Conservation (phyloP, 1,140 invertebrate species). For the Bacillus rossius region DNA sequence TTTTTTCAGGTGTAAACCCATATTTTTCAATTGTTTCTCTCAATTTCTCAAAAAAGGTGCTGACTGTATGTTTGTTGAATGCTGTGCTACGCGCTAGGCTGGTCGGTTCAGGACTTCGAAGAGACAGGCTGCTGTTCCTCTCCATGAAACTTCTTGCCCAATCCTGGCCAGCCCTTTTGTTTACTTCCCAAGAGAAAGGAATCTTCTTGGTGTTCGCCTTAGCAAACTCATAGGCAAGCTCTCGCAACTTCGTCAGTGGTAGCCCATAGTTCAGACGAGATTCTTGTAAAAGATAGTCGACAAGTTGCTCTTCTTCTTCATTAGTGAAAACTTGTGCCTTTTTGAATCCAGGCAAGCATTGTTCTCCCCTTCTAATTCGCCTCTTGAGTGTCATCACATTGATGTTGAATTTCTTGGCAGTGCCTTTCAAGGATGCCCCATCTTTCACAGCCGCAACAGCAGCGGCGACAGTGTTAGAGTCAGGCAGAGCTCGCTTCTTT, state of each 20-base stretch:
- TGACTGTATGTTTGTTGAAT: slow-evolving; percentile 43
- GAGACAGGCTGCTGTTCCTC: slow-evolving; percentile 32
- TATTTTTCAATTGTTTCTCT: slow-evolving; percentile 18
- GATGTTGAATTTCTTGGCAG: too few relatives aligned
- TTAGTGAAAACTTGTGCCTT: too few relatives aligned
- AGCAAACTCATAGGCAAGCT: neutral
- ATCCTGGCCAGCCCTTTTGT: neutral
- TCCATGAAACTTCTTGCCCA: slow-evolving; percentile 13
- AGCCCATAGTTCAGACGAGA: neutral
- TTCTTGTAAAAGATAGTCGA: neutral
- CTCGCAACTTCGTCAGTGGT: neutral
- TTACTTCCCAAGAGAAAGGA: neutral
- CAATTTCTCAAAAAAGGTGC: slow-evolving; percentile 37
- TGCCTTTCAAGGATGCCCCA: too few relatives aligned
- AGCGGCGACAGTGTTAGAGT: too few relatives aligned
- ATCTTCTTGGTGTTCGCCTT: neutral
- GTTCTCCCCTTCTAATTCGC: too few relatives aligned
- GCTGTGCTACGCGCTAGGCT: slow-evolving; percentile 38
- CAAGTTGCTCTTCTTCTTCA: neutral
- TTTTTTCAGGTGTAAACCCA: slow-evolving; percentile 21
- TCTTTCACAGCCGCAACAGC: too few relatives aligned
- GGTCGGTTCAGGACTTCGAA: slow-evolving; percentile 39
- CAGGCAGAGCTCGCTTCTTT: too few relatives aligned
- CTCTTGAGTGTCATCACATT: too few relatives aligned
- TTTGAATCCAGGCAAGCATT: too few relatives aligned